Base-by-base conservation (phyloP, 2,113 vertebrate species). In the Todiramphus saurophagus region DNA sequence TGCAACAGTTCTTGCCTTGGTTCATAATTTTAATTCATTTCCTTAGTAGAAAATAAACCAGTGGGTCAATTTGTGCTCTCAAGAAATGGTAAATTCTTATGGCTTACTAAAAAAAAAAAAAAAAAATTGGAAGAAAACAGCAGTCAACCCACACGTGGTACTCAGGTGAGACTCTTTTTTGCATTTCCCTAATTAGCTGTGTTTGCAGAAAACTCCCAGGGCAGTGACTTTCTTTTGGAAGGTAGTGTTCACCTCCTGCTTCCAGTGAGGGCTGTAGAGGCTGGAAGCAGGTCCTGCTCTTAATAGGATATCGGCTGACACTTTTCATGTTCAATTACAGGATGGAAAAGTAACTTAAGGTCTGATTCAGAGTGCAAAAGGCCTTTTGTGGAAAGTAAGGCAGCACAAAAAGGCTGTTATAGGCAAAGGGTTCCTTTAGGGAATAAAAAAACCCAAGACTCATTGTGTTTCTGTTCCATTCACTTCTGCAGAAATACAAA, bases 381-480 rank as follows among this genome's bases (percentile, higher is more conserved):
- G 33, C 7, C 39, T 63, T 85, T 82, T 11, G 33, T 67, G 51
- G 33, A 83, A 58, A 33, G 19, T 31, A n/a, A 13, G 28, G 11
- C 33, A 86, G 51, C 25, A 56, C 43, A 37, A 63, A 56, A 55
- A 87, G 7, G 19, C 24, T 55, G n/a, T 33, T 46, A 39, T 6
- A 16, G 31, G 12, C 31, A 79, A 67, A 51, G 6, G 5, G 25
- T 76, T 67, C 4, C 11, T 76, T 66, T 51, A 14, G 12, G 35
- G 41, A 67, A 72, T 76, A 20, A 14, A 44, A 10, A 79, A 16
- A 30, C 10, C 19, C 13, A 60, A 39, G 13, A 9, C 13, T 25
- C 4, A 1, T 12, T 0, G 0, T 73, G 43, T 63, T 84, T 66
- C 62, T 94, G 25, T 46, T 14, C 51, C 17, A 2, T 72, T 63